Conservation (phyloP, 2,113 vertebrate genomes). For the Mola mola region DNA sequence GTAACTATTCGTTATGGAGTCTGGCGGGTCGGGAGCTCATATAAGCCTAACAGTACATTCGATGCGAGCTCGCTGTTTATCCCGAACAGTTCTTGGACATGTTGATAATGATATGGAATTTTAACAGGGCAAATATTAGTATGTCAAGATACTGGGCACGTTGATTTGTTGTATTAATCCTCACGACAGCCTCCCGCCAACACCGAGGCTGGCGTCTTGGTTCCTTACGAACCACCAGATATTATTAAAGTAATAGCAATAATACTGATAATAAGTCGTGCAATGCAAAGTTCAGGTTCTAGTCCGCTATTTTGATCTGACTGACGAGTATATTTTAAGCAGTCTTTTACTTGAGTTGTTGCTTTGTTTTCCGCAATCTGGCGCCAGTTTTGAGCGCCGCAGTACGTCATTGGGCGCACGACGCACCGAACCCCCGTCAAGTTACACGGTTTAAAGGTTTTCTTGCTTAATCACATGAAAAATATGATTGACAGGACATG, state of each 20-base stretch:
- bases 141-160: rapidly evolving
- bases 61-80: no score
- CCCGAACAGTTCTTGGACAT: rapidly evolving
- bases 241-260: not conserved
- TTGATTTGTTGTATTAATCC: not conserved
- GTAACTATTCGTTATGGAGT: not conserved
- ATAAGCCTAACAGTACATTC: not conserved
- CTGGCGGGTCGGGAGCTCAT: not conserved
- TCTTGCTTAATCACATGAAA: no score
- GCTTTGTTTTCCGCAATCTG: constrained; percentile 40
- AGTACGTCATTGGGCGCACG: not conserved
- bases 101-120: rapidly evolving
- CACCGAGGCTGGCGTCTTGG: not conserved
- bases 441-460: no score
- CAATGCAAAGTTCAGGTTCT: no score
- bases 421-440: no score
- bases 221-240: not conserved
- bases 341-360: rapidly evolving
- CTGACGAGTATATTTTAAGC: no score
- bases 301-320: rapidly evolving
- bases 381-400: constrained; percentile 71
- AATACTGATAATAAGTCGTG: not conserved
- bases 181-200: constrained; percentile 53
- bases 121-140: rapidly evolving
- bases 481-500: no score